Evolutionary conservation across 2,888 invertebrate species (phyloP), one percentile per base, ranked within the genome.

Genomic region (Anticlea derivata): DNA sequence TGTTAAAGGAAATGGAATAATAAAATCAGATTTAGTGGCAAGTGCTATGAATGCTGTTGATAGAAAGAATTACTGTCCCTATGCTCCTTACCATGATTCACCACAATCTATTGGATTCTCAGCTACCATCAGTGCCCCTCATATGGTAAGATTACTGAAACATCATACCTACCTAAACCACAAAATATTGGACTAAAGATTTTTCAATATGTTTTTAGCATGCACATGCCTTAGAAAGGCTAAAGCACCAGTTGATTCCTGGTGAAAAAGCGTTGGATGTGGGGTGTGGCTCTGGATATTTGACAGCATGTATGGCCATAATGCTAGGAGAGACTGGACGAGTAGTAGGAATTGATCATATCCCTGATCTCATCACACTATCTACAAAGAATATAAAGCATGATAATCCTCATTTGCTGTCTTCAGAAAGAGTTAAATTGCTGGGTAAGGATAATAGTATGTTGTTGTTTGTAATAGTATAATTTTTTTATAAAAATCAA

Each of bases 41-140:
- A 91, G 93, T 66, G 96, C 96, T 17, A 98, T 98, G 98, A 73
- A 88, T 50, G 87, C 93, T 23, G 95, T 98, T 4, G 98, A 99
- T 79, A 91, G 98, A 62, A 96, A 94, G 57, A 92, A 95, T 69
- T 99, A 96, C 80, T 94, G 94, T 23, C 92, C 94, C 11, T 86
- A 92, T 56, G 94, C 94, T 71, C 95, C 98, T 0, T 98, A 98
- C 66, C 93, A 95, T 80, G 98, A 99, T 86, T 93, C 96, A 6
- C 98, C 98, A 0, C 98, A 98, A 80, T 93, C 95, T 39, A 99
- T 99, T 75, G 99, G 99, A 35, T 98, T 93, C 78, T 96, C 96
- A 17, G 99, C 98, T 3, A 99, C 98, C 0, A 98, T 99, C 55
- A 97, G 97, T 85, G 98, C 98, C 24, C 98, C 98, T 7, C 98